A percentile compares a stretch with the other conserved stretches of the same genome.
Conservation (phyloP, 2,888 invertebrate genomes). For the Habrosyne pyritoides region DNA sequence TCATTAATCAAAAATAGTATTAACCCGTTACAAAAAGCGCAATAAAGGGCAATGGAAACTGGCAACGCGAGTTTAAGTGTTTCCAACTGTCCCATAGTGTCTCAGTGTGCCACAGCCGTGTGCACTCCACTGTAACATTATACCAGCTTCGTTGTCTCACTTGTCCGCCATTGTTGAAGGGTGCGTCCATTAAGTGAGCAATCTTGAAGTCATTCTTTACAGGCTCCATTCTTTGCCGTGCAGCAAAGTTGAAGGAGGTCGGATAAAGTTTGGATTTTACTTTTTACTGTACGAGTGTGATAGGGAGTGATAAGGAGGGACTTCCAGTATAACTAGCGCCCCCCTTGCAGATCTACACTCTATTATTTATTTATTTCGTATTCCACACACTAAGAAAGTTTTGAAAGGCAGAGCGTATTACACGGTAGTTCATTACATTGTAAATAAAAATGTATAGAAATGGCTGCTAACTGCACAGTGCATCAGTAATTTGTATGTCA, state of each 20-base stretch:
- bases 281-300: background rate
- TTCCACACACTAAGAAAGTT: no score
- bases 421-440: no score
- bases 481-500: no score
- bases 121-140: slow-evolving; percentile 8
- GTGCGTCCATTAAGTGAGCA: slow-evolving; percentile 7
- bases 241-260: slow-evolving; percentile 2
- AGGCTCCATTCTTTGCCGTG: slow-evolving; percentile 3
- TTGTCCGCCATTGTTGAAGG: slow-evolving; percentile 7
- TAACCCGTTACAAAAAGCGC: slow-evolving; percentile 1
- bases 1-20: background rate
- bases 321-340: no score
- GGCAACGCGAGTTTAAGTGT: background rate
- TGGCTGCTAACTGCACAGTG: no score
- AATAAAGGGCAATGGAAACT: slow-evolving; percentile 2
- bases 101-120: background rate
- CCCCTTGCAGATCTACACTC: no score
- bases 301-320: no score
- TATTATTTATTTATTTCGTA: no score
- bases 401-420: no score
- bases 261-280: background rate
- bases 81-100: background rate
- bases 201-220: slow-evolving; percentile 7
- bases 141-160: slow-evolving; percentile 1
- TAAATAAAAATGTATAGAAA: no score